These are phyloP conservation scores for Meandrina meandrites DNA, from an alignment of 92 coral and sea anemone genomes.

Conservation along the genomic window DNA sequence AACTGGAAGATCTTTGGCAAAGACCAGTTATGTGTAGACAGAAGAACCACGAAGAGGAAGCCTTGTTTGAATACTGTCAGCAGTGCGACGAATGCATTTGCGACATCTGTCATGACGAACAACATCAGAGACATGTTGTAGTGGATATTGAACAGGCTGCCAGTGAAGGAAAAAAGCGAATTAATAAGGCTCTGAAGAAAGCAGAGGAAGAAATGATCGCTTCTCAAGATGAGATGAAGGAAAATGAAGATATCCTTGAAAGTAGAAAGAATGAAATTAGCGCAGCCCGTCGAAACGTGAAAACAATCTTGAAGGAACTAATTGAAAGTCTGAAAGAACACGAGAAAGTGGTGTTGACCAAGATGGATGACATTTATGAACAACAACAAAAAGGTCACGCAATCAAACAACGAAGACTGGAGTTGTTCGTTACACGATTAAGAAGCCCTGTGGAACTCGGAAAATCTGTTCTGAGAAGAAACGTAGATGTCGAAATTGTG, in stretches of 20 bases:
- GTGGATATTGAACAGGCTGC: constrained; percentile 1
- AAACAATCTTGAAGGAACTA: background rate
- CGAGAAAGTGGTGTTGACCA: constrained; percentile 15
- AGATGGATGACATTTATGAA: constrained; percentile 5
- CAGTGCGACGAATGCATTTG: constrained; percentile 1
- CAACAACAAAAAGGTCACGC: constrained; percentile 3
- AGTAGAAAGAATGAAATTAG: background rate
- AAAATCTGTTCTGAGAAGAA: constrained; percentile 5
- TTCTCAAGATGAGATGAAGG: background rate
- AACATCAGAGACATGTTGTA: background rate
- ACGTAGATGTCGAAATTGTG: constrained; percentile 20
- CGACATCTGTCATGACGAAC: background rate
- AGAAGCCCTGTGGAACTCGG: constrained; percentile 21
- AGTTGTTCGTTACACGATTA: background rate
- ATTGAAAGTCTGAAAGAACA: constrained; percentile 8
- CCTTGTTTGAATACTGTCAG: background rate
- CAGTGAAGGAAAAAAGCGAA: background rate
- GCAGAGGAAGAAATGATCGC: background rate
- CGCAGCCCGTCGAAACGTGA: constrained; percentile 1
- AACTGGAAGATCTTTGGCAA: background rate
- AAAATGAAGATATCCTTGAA: background rate
- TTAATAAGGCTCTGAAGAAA: background rate
- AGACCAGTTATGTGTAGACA: constrained; percentile 3
- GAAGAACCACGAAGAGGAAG: background rate
- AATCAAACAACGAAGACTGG: background rate